These are phyloP conservation scores for Gymnothorax reevesii DNA, from an alignment of 2,797 vertebrate genomes.

Conservation along the genomic window DNA sequence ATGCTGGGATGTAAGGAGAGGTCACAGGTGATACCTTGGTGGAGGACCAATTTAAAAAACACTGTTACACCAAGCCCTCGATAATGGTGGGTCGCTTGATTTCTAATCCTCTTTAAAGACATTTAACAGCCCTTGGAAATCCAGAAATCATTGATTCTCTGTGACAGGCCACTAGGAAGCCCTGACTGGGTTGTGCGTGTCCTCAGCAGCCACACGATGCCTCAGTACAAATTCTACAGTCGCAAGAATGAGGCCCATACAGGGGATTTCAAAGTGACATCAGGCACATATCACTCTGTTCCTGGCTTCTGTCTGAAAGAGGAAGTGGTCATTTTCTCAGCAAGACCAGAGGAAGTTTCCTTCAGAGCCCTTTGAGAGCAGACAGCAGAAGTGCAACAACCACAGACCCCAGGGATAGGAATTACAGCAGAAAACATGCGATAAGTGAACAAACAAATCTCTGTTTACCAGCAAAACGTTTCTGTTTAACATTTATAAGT, in stretches of 20 bases:
- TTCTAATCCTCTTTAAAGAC: neutral
- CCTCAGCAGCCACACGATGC: neutral
- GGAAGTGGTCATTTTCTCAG: conserved; percentile 2
- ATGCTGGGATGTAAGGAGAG: neutral
- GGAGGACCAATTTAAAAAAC: neutral
- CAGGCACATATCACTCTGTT: neutral
- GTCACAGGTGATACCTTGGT: neutral
- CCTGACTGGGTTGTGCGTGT: neutral
- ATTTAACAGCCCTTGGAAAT: neutral
- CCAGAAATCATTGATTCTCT: neutral
- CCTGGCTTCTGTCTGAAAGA: neutral
- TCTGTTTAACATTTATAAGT: neutral
- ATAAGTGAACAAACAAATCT: neutral
- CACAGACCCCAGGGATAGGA: neutral
- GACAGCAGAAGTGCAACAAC: neutral
- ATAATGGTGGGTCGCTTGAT: neutral
- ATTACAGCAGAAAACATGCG: neutral
- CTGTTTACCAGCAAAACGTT: neutral
- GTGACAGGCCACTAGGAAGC: neutral
- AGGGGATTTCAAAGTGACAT: neutral
- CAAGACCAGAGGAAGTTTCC: conserved; percentile 3
- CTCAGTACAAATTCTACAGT: neutral
- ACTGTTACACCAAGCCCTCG: too few species aligned
- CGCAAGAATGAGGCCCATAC: neutral
- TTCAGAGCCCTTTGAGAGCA: neutral